Evolutionary conservation across 2,113 vertebrate species (phyloP), one percentile per base, ranked within the genome.

Genomic region (Bostrychus sinensis): DNA sequence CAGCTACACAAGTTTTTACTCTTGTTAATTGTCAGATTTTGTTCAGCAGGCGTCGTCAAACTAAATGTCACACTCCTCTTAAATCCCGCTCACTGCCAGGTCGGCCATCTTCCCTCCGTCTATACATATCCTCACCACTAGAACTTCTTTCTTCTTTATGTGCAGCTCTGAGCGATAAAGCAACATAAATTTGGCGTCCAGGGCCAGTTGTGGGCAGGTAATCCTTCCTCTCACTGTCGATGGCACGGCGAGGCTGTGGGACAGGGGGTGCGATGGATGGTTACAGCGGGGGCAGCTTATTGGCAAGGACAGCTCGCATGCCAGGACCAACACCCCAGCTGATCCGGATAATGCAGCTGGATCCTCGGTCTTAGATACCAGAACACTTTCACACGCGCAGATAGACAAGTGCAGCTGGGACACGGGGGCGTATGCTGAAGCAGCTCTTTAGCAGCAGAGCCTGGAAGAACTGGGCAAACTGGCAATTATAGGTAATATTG

Each of bases 331-430:
- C 80, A 79, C 73, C 66, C 20, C 14, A n/a, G 54, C 25, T 85
- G 68, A 88, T 87, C 76, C 80, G 66, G 70, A 77, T 86, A 83
- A 85, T 67, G 66, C 50, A 19, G 45, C 64, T 82, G 67, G 75
- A 81, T 80, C 54, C 62, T 84, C 55, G 14, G 53, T 68, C 56
- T 66, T 67, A 61, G 57, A 73, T 56, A 57, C 60, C 60, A 51
- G 48, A 60, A 22, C 60, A 70, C 50, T 22, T 26, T n/a, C 48
- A 25, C 46, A 56, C 63, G 59, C 61, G 36, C 5, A 34, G 1
- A 72, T 13, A 45, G 37, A 59, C 60, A 39, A 22, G 32, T 54
- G 58, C 72, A 60, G 50, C 69, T 66, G 67, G 82, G 59, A 46
- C 59, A 57, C 55, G 51, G 11, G 5, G 32, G 14, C 43, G 30